Conservation (phyloP, 2,888 invertebrate genomes). For the Rotaria socialis region DNA sequence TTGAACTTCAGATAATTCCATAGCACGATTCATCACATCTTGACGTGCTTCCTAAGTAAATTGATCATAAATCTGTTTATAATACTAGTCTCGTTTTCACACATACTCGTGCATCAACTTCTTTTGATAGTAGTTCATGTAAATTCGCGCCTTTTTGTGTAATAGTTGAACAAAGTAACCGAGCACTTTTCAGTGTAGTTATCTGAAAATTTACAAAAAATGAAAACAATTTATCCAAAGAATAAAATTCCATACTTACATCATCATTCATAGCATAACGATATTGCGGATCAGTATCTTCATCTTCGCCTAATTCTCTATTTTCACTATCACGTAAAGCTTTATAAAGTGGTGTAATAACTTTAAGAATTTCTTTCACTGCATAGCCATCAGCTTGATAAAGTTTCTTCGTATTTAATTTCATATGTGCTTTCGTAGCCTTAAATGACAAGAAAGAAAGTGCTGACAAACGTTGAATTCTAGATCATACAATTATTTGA, state of each 20-base stretch:
- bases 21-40: conserved; percentile 73
- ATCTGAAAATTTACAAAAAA: conserved; percentile 62
- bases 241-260: conserved; percentile 52
- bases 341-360: conserved; percentile 75
- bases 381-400: conserved; percentile 94
- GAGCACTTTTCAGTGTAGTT: conserved; percentile 74
- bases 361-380: conserved; percentile 86
- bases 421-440: conserved; percentile 78
- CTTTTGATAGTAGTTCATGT: conserved; percentile 82
- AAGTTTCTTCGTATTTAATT: conserved; percentile 86
- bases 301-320: conserved; percentile 50
- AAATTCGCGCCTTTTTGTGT: conserved; percentile 83
- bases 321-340: conserved; percentile 63
- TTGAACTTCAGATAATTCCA: conserved; percentile 78
- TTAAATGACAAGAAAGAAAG: conserved; percentile 51
- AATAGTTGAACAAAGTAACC: conserved; percentile 81
- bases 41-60: conserved; percentile 68
- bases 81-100: background rate
- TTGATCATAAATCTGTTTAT: too few species aligned
- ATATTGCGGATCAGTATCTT: conserved; percentile 49
- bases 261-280: conserved; percentile 47
- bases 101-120: conserved; percentile 74
- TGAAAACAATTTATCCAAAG: too few species aligned
- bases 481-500: conserved; percentile 74
- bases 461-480: background rate